Base-by-base conservation (phyloP, 2,113 vertebrate species). In the Erpornis zantholeuca region DNA sequence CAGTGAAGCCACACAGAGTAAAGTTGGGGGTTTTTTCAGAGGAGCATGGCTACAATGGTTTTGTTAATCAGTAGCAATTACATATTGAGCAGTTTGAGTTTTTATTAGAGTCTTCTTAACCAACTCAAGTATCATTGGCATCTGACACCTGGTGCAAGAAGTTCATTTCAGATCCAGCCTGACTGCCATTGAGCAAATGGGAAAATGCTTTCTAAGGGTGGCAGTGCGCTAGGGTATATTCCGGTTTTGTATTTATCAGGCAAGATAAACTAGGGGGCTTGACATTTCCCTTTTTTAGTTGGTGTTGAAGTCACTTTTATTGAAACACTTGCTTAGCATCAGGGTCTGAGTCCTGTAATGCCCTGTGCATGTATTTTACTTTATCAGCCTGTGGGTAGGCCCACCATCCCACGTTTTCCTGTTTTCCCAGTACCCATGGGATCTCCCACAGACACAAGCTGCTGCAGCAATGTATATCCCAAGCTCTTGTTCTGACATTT, bases 381-480 rank as follows among this genome's bases (percentile, higher is more conserved):
- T 66, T 50, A 61, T 69, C 75, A 61, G 65, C 28, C 20, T 72
- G 9, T 63, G 50, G 87, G 28, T 76, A 82, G 45, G 53, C 33
- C 50, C 65, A 69, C 21, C 50, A 69, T 83, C 91, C 76, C 68
- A 87, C 54, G 54, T 96, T 82, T 85, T 94, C 57, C 87, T 85
- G 77, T 80, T 95, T 89, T 78, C 61, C 35, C 72, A 60, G n/a
- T 92, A 47, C 79, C n/a, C 1, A 0, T 1, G 16, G 63, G 71
- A 77, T 87, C 70, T 96, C 75, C 33, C 38, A 18, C 24, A 79
- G 40, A 56, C 57, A 79, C 12, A 76, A 72, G 33, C 31, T 72
- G 33, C 60, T 92, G 49, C 38, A 85, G 81, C 42, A 86, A 12
- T 82, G 27, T 42, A 52, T 22, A 82, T 79, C 66, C 33, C 29